Base-by-base conservation (phyloP, 2,797 vertebrate species). In the Sebastes reedi region DNA sequence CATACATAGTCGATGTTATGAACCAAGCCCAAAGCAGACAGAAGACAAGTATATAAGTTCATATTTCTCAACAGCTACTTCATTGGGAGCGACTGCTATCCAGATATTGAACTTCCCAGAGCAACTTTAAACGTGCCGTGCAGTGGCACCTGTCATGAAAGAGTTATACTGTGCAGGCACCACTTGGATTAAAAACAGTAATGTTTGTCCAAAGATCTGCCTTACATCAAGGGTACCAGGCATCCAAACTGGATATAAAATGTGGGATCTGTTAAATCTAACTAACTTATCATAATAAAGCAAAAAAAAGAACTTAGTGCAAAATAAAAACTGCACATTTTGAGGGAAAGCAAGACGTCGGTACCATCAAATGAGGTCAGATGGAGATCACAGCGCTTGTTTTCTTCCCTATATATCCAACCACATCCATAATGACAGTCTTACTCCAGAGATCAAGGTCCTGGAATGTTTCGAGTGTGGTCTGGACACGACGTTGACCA, bases 341-440 rank as follows among this genome's bases (percentile, higher is more conserved):
- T 64, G 62, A 75, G 34, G 61, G 27, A 65, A 69, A n/a, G 20
- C 30, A 1, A 69, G 32, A 46, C 1, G 11, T 18, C 6, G 0
- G 46, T 10, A 8, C 58, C 42, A 42, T 56, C 50, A 60, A 72
- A 62, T 6, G 65, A 85, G 80, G 80, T 88, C 84, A 86, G 79
- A 58, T 72, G 3, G 2, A 70, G 83, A 88, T 87, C 85, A 79
- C 83, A 83, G 86, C 18, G 54, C 68, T 62, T 25, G 85, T 81
- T 62, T 88, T 78, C 72, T 13, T 90, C 88, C 36, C 59, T 82
- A 88, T 89, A 91, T 87, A 94, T 85, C 90, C 82, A 67, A 83
- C 93, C 95, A 85, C 92, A 89, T 94, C 79, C 91, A 92, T 95
- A 95, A 95, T 96, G 93, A 95, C 88, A 93, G 94, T 89, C 81